Conservation (phyloP, 1,140 invertebrate species). For the Lysiphlebus fabarum region DNA sequence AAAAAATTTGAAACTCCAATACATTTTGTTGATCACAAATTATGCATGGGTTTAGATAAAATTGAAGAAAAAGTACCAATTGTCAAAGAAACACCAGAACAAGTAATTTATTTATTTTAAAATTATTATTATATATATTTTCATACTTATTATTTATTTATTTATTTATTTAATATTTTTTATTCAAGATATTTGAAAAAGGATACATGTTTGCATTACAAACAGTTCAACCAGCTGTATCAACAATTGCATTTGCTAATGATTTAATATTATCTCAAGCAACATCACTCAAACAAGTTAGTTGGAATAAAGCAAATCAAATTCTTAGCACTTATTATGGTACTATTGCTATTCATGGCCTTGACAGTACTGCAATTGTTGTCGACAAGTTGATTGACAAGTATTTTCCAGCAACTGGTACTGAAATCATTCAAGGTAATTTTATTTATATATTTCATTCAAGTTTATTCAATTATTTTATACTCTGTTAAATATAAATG, state of each 20-base stretch:
- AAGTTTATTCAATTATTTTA: no score
- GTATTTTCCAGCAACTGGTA: slow-evolving; percentile 62
- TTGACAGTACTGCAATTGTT: slow-evolving; percentile 61
- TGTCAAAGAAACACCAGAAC: slow-evolving; percentile 66
- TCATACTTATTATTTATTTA: no score
- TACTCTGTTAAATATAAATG: no score
- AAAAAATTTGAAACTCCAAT: slow-evolving; percentile 61
- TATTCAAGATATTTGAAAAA: slow-evolving; percentile 41
- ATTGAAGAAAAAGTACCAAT: slow-evolving; percentile 67
- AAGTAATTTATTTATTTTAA: no score
- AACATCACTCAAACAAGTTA: slow-evolving; percentile 61
- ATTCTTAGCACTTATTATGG: slow-evolving; percentile 66
- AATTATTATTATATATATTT: background rate
- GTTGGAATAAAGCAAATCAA: slow-evolving; percentile 69
- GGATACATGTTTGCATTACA: slow-evolving; percentile 52
- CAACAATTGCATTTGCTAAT: slow-evolving; percentile 39
- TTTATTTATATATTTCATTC: slow-evolving; percentile 13
- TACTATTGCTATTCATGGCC: slow-evolving; percentile 60
- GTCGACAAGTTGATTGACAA: slow-evolving; percentile 65
- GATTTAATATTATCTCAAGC: slow-evolving; percentile 56
- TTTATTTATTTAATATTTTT: background rate
- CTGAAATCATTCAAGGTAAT: slow-evolving; percentile 52
- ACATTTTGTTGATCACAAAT: slow-evolving; percentile 64
- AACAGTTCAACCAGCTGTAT: slow-evolving; percentile 51
- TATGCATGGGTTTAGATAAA: slow-evolving; percentile 65